Evolutionary conservation across 2,888 invertebrate species (phyloP), one percentile per base, ranked within the genome.

Genomic region (Stenoptilia bipunctidactyla): DNA sequence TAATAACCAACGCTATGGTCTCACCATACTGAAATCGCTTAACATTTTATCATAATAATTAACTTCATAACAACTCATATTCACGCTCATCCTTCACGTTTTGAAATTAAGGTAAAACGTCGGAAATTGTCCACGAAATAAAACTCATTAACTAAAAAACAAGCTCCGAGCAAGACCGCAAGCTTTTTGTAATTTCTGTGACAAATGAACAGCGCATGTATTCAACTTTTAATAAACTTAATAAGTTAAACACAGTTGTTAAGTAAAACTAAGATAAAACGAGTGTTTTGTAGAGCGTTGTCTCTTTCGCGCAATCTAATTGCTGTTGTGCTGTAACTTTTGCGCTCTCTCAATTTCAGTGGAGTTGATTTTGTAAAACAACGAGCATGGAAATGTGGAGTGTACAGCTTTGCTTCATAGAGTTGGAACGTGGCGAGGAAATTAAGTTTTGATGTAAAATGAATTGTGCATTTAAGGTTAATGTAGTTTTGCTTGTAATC

Each of bases 151-250:
- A 49, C 48, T 56, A 53, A 52, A 52, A 56, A 50, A 53, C 56
- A 46, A 44, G 56, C 49, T 48, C 49, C 55, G 48, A 14, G 37
- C 36, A 44, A 49, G 56, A 65, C 68, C 69, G 53, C 69, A 62
- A 61, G 71, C 75, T 73, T 77, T 77, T 77, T 76, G 74, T 73
- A 70, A 70, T 69, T 66, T 55, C 66, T 59, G 58, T 75, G 73
- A 75, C 73, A 76, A 76, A 76, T 76, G 71, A 74, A 76, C 72
- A 71, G 55, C 60, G 52, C 48, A 50, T 8, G 30, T 12, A 30
- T 20, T 12, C 30, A 4, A 30, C 30, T 12, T 12, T 30, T n/a
- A n/a, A 8, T 30, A 30, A 30, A 30, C n/a, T 30, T 30, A 3
- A 20, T 20, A 30, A 9, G 6, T 30, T 30, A 8, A 25, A 25